phyloP scores from a whole-genome alignment of 2,888 invertebrate species.

The Nephrocerus scutellatus region DNA sequence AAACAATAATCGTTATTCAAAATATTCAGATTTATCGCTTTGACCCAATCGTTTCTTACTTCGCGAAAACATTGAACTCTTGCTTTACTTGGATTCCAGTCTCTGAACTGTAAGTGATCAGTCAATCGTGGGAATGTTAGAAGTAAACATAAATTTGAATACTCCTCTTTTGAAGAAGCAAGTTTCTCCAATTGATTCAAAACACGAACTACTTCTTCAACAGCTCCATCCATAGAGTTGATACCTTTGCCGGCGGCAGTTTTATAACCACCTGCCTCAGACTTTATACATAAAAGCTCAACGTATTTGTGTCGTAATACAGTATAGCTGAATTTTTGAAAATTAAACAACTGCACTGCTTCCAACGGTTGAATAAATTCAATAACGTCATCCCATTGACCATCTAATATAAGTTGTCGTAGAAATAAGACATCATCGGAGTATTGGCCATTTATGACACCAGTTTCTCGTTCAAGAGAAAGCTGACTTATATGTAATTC shows the following conservation, averaged over 20 bases:
- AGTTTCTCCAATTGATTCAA: slow-evolving; percentile 81
- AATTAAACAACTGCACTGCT: slow-evolving; percentile 73
- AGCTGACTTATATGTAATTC: slow-evolving; percentile 88
- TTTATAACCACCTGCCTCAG: slow-evolving; percentile 73
- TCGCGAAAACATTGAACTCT: slow-evolving; percentile 78
- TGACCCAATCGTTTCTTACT: no score
- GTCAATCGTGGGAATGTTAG: slow-evolving; percentile 86
- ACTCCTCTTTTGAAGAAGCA: slow-evolving; percentile 88
- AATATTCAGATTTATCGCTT: no score
- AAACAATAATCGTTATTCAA: no score
- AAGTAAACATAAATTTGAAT: slow-evolving; percentile 83
- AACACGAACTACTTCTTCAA: slow-evolving; percentile 89
- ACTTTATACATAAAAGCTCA: slow-evolving; percentile 87
- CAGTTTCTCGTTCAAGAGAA: slow-evolving; percentile 88
- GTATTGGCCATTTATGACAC: slow-evolving; percentile 86
- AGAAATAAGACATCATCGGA: slow-evolving; percentile 92
- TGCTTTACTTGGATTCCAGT: slow-evolving; percentile 96
- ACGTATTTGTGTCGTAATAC: slow-evolving; percentile 90
- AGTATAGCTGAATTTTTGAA: slow-evolving; percentile 75
- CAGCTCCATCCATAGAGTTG: slow-evolving; percentile 83
- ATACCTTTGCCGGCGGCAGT: slow-evolving; percentile 68
- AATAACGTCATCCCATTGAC: slow-evolving; percentile 95
- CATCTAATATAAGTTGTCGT: slow-evolving; percentile 89
- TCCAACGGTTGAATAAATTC: slow-evolving; percentile 93
- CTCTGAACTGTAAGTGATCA: slow-evolving; percentile 86